Conservation (phyloP, 2,888 invertebrate genomes). For the Zonitis immaculata region DNA sequence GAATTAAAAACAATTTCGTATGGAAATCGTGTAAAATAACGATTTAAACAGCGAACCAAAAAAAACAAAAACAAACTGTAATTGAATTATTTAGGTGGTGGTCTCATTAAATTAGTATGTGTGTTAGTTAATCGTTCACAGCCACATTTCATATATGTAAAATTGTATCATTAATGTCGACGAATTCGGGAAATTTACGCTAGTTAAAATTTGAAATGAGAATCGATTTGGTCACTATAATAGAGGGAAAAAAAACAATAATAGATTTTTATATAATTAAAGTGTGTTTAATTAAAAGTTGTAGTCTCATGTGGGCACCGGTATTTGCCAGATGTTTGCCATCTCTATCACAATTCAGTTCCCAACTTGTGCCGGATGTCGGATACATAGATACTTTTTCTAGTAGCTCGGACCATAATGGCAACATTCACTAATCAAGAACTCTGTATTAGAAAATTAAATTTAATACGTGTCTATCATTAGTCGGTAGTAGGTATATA, state of each 20-base stretch:
- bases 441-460: not conserved
- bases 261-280: not conserved
- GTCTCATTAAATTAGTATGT: too few relatives aligned
- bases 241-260: not conserved
- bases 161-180: not conserved
- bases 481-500: too few relatives aligned
- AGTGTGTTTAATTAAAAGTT: constrained; percentile 3
- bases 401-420: not conserved
- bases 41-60: too few relatives aligned
- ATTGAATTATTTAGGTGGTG: too few relatives aligned
- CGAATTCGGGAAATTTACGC: not conserved
- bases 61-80: too few relatives aligned
- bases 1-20: too few relatives aligned
- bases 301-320: not conserved
- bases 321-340: not conserved
- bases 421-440: not conserved
- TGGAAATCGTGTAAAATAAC: too few relatives aligned
- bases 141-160: too few relatives aligned
- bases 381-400: not conserved
- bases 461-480: not conserved
- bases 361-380: not conserved
- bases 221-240: not conserved
- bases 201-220: not conserved
- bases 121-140: too few relatives aligned
- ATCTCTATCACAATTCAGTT: not conserved